Conservation (phyloP, 2,797 vertebrate genomes). For the Manis javanica region DNA sequence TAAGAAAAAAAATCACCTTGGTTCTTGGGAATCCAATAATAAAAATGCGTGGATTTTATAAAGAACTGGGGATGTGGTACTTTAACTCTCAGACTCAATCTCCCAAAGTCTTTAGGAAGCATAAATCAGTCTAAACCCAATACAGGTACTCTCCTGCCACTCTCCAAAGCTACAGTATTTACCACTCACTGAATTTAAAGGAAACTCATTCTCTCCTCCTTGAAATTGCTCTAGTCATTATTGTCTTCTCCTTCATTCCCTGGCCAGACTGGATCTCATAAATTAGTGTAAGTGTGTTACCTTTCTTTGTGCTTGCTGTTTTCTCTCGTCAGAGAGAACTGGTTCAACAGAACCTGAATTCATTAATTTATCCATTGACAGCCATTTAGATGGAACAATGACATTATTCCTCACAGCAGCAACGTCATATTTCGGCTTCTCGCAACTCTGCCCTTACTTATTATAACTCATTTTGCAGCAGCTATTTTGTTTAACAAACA, state of each 20-base stretch:
- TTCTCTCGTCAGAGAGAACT: not conserved
- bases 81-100: not conserved
- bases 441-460: not conserved
- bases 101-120: not conserved
- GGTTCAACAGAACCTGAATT: not conserved
- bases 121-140: constrained; percentile 66
- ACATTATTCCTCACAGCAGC: not conserved
- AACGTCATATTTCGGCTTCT: not conserved
- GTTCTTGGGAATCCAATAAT: not conserved
- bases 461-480: not conserved
- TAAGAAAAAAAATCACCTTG: not conserved
- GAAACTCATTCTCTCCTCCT: constrained; percentile 61
- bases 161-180: not conserved
- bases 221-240: not conserved
- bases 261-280: not conserved
- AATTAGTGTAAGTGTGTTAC: not conserved
- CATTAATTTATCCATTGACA: not conserved
- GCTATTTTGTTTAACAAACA: not conserved
- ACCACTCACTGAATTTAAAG: not conserved
- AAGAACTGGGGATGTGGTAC: accelerated
- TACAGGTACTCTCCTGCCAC: not conserved
- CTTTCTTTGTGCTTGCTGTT: not conserved
- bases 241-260: not conserved
- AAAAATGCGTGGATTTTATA: not conserved
- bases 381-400: not conserved